Percentiles rank a stretch among this genome's conserved stretches.
phyloP scores from a whole-genome alignment of 2,797 vertebrate species.

The Pseudochirops corinnae region DNA sequence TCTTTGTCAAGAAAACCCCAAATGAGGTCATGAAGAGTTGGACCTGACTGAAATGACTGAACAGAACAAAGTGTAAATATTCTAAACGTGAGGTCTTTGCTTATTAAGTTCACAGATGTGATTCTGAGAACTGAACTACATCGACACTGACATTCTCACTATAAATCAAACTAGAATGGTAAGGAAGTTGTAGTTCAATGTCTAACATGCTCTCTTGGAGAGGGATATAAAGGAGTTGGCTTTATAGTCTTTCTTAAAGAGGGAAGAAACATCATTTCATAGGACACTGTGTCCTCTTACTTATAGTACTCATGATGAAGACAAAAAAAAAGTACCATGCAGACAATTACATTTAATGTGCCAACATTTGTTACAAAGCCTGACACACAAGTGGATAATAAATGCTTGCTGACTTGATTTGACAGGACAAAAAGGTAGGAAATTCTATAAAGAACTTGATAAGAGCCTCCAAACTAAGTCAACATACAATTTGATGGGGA shows the following conservation, averaged over 20 bases:
- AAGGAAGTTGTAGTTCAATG: too few relatives aligned
- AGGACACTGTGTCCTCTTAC: not conserved
- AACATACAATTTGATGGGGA: not conserved
- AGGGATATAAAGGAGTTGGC: too few relatives aligned
- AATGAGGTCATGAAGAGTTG: too few relatives aligned
- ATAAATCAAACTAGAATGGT: too few relatives aligned
- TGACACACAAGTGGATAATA: not conserved
- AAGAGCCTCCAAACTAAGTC: not conserved
- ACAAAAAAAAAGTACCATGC: not conserved
- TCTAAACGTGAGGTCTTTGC: too few relatives aligned
- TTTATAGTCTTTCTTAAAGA: too few relatives aligned
- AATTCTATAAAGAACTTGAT: not conserved
- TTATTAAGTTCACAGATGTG: too few relatives aligned
- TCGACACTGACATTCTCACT: too few relatives aligned
- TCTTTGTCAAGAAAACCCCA: too few relatives aligned
- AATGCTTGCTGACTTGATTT: not conserved
- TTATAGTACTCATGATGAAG: not conserved
- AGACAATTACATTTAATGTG: not conserved
- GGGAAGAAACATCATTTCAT: not conserved
- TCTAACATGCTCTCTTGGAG: too few relatives aligned
- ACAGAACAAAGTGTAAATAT: too few relatives aligned
- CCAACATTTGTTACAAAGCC: not conserved
- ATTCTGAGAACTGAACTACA: too few relatives aligned
- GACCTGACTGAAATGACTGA: not conserved
- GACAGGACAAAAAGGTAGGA: not conserved